Evolutionary conservation across 2,113 vertebrate genomes (phyloP).

Genomic region (Genyomyrus donnyi): DNA sequence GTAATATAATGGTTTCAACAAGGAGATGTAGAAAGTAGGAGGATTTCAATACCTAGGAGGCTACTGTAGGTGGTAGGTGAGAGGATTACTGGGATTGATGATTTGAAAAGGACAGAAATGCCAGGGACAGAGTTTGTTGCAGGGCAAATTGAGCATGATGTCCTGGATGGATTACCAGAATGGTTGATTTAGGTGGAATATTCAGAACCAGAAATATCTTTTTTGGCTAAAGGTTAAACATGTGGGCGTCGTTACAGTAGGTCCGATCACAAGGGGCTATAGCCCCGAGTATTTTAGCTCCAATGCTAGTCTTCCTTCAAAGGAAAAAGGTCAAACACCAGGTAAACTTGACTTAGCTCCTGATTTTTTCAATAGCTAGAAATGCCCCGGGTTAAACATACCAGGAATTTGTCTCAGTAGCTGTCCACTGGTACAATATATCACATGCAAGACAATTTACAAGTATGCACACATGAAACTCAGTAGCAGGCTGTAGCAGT

Average conservation of each 20-base stretch:
- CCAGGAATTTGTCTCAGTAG: not conserved
- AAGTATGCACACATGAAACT: not conserved
- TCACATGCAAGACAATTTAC: not conserved
- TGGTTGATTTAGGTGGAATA: not conserved
- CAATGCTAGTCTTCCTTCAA: too few species aligned
- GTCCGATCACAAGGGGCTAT: too few species aligned
- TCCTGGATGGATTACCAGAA: not conserved
- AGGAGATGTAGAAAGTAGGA: not conserved
- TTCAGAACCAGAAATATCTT: not conserved
- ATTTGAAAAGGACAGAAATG: not conserved
- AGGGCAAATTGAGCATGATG: not conserved
- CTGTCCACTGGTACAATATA: not conserved
- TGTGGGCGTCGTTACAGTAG: too few species aligned
- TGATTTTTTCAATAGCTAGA: too few species aligned
- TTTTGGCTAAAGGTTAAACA: not conserved
- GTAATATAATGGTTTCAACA: not conserved
- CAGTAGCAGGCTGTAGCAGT: not conserved
- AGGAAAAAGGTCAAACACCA: too few species aligned
- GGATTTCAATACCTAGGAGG: not conserved
- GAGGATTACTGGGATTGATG: not conserved
- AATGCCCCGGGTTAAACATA: not conserved
- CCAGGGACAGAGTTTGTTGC: not conserved
- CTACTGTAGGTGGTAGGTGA: not conserved
- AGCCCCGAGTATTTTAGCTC: too few species aligned
- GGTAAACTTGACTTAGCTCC: too few species aligned